Evolutionary conservation across 2,888 invertebrate genomes (phyloP), one percentile per base, ranked within the genome.

Genomic region (Leptinotarsa haldemani): DNA sequence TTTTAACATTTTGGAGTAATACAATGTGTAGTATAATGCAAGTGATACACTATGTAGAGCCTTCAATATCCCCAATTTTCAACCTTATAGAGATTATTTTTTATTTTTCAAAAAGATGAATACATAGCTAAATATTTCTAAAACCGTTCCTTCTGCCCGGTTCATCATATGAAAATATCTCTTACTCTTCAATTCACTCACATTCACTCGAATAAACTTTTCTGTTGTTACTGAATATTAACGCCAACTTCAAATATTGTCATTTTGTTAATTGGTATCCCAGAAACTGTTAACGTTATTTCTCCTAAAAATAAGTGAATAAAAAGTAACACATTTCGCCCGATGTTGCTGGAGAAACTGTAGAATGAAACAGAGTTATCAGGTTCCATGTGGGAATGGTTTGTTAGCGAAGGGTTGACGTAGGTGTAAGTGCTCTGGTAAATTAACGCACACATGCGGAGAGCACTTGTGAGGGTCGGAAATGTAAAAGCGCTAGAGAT

Each of bases 371-470:
- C 61, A 18, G 40, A n/a, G 30, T 61, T 61, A 61, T 61, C 40
- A 30, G 40, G 61, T 61, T 61, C 40, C 61, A 61, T n/a, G n/a
- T 61, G 61, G 18, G 61, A 61, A 61, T 61, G 66, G 50, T 52
- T 50, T 46, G 67, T 67, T 67, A 67, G 53, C 20, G 25, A 53
- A 67, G 40, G 46, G 53, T 18, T 30, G 67, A 53, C 18, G 53
- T 20, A 40, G 40, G 67, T 56, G 66, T 66, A 52, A 66, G 66
- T 66, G 66, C 66, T 66, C 18, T 53, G 30, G 67, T 40, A 30
- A 67, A 67, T 53, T 67, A 67, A 66, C 61, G 61, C 61, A 61
- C 61, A 61, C 40, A 61, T n/a, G 61, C 4, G 30, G n/a, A 61
- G 61, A 61, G 61, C 61, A 61, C 61, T 61, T 40, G 61, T 61